phyloP scores from a whole-genome alignment of 2,888 invertebrate genomes.

The Meghimatium bilineatum region DNA sequence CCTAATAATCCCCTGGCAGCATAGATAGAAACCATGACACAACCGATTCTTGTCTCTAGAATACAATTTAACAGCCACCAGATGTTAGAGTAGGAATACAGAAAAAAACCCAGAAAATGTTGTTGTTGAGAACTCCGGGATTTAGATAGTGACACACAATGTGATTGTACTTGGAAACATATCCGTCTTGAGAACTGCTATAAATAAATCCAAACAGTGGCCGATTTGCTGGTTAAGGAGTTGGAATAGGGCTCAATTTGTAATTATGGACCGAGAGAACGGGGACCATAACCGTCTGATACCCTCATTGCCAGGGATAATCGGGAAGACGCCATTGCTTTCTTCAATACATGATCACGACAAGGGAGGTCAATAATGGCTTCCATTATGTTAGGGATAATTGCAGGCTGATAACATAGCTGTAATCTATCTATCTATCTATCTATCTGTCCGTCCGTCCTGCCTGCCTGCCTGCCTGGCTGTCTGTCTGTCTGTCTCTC shows the following conservation, averaged over 20 bases:
- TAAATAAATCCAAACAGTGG: neutral
- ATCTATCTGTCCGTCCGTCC: neutral
- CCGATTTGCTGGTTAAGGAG: constrained; percentile 1
- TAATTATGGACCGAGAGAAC: constrained; percentile 6
- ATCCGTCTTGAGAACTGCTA: neutral
- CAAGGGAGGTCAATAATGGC: neutral
- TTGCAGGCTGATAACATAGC: neutral
- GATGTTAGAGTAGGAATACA: no score
- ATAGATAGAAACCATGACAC: no score
- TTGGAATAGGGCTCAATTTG: constrained; percentile 13
- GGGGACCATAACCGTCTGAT: neutral
- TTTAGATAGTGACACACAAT: no score
- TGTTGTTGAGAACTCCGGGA: no score
- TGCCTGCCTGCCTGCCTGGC: neutral
- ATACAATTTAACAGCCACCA: no score
- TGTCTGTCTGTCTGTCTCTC: neutral
- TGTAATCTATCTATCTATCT: constrained; percentile 5
- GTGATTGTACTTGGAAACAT: neutral
- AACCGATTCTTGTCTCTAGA: no score
- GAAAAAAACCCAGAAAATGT: no score
- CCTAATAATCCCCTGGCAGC: no score
- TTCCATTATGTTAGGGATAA: neutral
- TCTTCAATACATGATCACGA: neutral
- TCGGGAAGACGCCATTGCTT: neutral
- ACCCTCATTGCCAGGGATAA: constrained; percentile 21